These are phyloP conservation scores for Prostheceraeus crozeri DNA, from an alignment of 2,888 invertebrate species.

Conservation along the genomic window DNA sequence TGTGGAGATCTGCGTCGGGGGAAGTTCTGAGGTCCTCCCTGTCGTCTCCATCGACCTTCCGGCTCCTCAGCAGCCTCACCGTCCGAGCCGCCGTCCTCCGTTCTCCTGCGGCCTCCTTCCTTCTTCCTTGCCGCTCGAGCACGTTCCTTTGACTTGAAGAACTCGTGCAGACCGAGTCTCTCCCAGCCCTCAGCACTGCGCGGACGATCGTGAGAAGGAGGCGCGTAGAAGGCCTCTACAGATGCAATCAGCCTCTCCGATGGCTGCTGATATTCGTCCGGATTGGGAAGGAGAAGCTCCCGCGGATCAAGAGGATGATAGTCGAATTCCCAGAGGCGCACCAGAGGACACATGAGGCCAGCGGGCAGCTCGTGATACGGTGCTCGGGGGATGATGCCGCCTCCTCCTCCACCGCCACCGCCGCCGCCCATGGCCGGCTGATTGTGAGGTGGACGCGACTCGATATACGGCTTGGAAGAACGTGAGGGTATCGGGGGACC, in stretches of 20 bases:
- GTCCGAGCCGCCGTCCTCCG: too few relatives aligned
- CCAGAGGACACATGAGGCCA: conserved; percentile 91
- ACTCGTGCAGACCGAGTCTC: conserved; percentile 89
- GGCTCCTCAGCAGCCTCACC: too few relatives aligned
- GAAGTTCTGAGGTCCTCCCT: too few relatives aligned
- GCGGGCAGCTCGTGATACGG: conserved; percentile 95
- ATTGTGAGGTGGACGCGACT: conserved; percentile 61
- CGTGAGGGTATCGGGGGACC: too few relatives aligned
- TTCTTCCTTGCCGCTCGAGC: too few relatives aligned
- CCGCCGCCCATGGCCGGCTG: conserved; percentile 39
- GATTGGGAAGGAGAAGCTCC: conserved; percentile 78
- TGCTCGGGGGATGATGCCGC: too few relatives aligned
- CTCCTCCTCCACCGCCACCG: too few relatives aligned
- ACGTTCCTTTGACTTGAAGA: conserved; percentile 82
- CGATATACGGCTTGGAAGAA: too few relatives aligned
- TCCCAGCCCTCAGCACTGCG: conserved; percentile 96
- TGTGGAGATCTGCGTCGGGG: too few relatives aligned
- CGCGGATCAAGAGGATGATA: conserved; percentile 83
- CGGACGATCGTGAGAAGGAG: conserved; percentile 86
- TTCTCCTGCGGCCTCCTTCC: too few relatives aligned
- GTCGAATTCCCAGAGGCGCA: conserved; percentile 77
- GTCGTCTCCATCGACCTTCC: too few relatives aligned
- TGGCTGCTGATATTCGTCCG: conserved; percentile 89
- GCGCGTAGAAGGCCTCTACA: conserved; percentile 88
- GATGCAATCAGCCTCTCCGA: conserved; percentile 83